Base-by-base conservation (phyloP, 2,888 invertebrate genomes). In the Unio delphinus region DNA sequence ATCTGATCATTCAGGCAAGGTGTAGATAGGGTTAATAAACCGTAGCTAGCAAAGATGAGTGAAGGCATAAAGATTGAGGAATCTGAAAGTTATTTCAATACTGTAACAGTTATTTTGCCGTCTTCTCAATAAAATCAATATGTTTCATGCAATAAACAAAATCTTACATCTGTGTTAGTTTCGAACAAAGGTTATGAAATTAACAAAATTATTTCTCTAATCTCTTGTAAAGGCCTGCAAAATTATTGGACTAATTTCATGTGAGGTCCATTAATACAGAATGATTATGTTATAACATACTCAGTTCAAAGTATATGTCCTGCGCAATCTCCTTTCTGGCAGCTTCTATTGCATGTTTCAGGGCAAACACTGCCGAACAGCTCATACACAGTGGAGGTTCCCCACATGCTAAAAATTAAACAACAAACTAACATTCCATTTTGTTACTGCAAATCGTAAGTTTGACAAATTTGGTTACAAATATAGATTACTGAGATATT, bases 361-460 rank as follows among this genome's bases (percentile, higher is more conserved):
- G 65, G n/a, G 85, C 86, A 76, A 86, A 83, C 64, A 83, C 69
- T 5, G 76, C 80, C n/a, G 82, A 75, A 17, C 79, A 73, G 34
- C 78, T 72, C 79, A 86, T 80, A 64, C 79, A 80, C 23, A 84
- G 70, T 1, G 86, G 85, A 17, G 86, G 86, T 62, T 86, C 86
- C 28, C 82, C 86, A 55, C 79, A 73, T 64, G 83, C 84, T 85
- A 66, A 5, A 60, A 69, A 30, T 58, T 45, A 65, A 8, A 8
- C 26, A 17, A 58, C 3, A 28, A 67, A 56, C n/a, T 64, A n/a
- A 55, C n/a, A 28, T 62, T 8, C 18, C 1, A 58, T n/a, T 58
- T n/a, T 58, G 3, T 15, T 23, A 58, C 18, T 23, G 18, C 26
- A 26, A 58, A 17, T 58, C 1, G 1, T 17, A 58, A 45, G 1